phyloP scores from a whole-genome alignment of 92 coral and sea anemone species.

The Umimayanthus kanabou region DNA sequence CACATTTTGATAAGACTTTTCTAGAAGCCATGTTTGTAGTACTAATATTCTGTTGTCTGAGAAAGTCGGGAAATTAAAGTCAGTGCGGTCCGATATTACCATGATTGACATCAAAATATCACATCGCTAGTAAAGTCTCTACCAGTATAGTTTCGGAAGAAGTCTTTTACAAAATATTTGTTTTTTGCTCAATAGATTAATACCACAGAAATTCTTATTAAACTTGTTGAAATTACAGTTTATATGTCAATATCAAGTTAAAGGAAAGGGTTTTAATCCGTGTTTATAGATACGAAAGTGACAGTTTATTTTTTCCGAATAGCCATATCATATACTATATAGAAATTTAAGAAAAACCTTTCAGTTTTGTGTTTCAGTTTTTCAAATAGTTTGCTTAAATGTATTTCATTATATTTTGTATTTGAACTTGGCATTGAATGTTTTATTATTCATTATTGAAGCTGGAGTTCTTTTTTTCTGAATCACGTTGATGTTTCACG shows the following conservation, averaged over 20 bases:
- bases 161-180: not conserved
- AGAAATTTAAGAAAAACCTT: not conserved
- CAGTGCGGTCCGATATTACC: not conserved
- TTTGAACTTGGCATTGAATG: slow-evolving; percentile 5
- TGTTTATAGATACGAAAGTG: not conserved
- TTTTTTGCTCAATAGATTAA: not conserved
- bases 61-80: not conserved
- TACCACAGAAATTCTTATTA: not conserved
- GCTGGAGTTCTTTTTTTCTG: no score
- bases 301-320: not conserved
- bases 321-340: not conserved
- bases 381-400: not conserved
- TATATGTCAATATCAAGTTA: no score
- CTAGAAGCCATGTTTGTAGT: not conserved
- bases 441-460: not conserved
- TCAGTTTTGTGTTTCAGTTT: not conserved
- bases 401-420: not conserved
- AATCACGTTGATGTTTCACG: no score
- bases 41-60: not conserved
- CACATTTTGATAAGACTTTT: not conserved
- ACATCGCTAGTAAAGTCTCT: not conserved
- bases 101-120: no score
- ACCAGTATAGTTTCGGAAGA: not conserved
- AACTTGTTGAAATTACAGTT: not conserved
- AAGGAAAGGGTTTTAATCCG: not conserved